Conservation (phyloP, 1,140 invertebrate species). For the Drosophila tani region DNA sequence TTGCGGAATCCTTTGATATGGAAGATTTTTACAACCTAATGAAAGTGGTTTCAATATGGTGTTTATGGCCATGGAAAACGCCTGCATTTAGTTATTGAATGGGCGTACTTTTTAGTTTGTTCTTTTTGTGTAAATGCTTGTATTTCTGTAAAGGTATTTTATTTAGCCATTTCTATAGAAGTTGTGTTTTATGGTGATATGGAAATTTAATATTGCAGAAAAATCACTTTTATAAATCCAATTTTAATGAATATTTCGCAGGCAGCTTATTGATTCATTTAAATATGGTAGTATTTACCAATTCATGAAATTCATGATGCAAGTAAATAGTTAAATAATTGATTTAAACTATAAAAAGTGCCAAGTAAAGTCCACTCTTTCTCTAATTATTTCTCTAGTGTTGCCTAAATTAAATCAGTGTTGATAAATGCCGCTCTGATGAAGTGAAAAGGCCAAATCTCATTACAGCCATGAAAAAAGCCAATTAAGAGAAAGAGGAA, state of each 20-base stretch:
- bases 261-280: too few species aligned
- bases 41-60: conserved; percentile 18
- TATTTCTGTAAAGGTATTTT: too few species aligned
- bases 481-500: conserved; percentile 20
- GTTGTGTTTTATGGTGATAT: neutral
- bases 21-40: conserved; percentile 26
- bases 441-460: conserved; percentile 15
- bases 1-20: conserved; percentile 17
- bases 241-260: neutral
- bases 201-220: neutral
- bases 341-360: neutral
- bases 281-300: neutral
- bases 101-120: too few species aligned
- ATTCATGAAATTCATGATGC: too few species aligned
- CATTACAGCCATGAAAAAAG: conserved; percentile 7
- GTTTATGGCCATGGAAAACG: conserved; percentile 1
- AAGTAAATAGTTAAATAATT: too few species aligned
- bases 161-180: neutral
- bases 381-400: neutral
- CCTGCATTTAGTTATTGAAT: conserved; percentile 7
- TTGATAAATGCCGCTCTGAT: conserved; percentile 19
- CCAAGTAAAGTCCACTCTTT: neutral
- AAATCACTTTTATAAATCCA: neutral
- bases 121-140: too few species aligned
- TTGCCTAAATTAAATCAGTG: conserved; percentile 4